Percentiles rank a stretch among this genome's conserved stretches.
These are phyloP conservation scores for Brachionus angularis DNA, from an alignment of 1,140 invertebrate genomes.

Conservation along the genomic window DNA sequence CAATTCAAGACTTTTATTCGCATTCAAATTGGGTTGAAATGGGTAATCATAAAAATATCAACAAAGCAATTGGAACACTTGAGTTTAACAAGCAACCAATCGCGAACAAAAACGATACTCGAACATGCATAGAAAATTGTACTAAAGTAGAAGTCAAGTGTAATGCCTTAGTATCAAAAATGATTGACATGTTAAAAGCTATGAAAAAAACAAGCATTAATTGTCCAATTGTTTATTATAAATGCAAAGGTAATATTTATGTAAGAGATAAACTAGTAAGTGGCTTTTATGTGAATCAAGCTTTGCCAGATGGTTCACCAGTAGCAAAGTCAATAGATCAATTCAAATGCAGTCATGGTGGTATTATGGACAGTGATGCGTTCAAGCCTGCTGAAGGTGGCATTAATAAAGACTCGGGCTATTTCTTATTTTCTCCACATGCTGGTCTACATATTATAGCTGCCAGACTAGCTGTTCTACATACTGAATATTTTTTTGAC, in stretches of 20 bases:
- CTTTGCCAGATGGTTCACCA: not conserved
- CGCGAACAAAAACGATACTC: not conserved
- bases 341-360: slow-evolving; percentile 30
- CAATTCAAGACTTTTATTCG: slow-evolving; percentile 44
- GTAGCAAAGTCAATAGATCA: slow-evolving; percentile 17
- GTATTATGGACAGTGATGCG: too few relatives aligned
- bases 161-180: not conserved
- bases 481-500: too few relatives aligned
- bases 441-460: too few relatives aligned
- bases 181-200: slow-evolving; percentile 15
- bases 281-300: slow-evolving; percentile 30
- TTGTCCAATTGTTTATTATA: slow-evolving; percentile 30
- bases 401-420: too few relatives aligned
- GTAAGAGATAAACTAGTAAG: not conserved
- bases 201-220: not conserved
- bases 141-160: slow-evolving; percentile 7
- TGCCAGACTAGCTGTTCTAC: too few relatives aligned
- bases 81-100: not conserved
- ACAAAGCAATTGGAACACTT: not conserved
- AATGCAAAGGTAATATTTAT: slow-evolving; percentile 26
- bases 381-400: too few relatives aligned
- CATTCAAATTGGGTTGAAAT: slow-evolving; percentile 44
- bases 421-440: too few relatives aligned
- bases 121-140: slow-evolving; percentile 8
- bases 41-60: slow-evolving; percentile 27